phyloP scores from a whole-genome alignment of 1,140 invertebrate species.

The Bursaphelenchus mucronatus region DNA sequence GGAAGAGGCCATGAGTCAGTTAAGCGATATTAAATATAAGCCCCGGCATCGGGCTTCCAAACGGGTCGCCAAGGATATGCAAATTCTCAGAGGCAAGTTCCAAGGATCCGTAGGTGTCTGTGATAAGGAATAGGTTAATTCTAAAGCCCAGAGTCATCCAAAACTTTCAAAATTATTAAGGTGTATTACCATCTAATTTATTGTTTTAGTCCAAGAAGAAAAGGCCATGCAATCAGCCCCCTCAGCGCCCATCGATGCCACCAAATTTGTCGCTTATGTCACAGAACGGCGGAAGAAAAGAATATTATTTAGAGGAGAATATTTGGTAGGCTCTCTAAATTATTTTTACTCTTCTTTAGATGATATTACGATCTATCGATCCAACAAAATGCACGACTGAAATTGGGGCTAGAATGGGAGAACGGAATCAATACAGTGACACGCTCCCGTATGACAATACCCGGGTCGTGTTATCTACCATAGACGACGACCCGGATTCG shows the following conservation, averaged over 20 bases:
- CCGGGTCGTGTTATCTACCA: slow-evolving; percentile 42
- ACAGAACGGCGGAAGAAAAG: slow-evolving; percentile 55
- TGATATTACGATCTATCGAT: slow-evolving; percentile 55
- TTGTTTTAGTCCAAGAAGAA: slow-evolving; percentile 60
- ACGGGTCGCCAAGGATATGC: neutral
- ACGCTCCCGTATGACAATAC: slow-evolving; percentile 58
- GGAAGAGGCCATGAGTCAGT: neutral
- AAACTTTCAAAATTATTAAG: slow-evolving; percentile 24
- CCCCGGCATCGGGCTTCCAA: slow-evolving; percentile 2
- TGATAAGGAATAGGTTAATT: slow-evolving; percentile 14
- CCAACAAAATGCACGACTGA: slow-evolving; percentile 52
- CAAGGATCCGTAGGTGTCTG: neutral
- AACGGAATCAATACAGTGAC: slow-evolving; percentile 55
- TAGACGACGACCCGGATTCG: slow-evolving; percentile 37
- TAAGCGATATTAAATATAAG: slow-evolving; percentile 18
- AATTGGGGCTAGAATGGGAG: slow-evolving; percentile 51
- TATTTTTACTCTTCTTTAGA: slow-evolving; percentile 44
- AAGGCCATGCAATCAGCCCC: slow-evolving; percentile 59
- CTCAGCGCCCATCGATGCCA: slow-evolving; percentile 56
- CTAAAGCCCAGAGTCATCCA: neutral
- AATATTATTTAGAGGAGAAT: slow-evolving; percentile 61
- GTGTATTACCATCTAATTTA: neutral
- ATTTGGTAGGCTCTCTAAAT: slow-evolving; percentile 43
- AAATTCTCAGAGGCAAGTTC: slow-evolving; percentile 10
- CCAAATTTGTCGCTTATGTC: slow-evolving; percentile 60